Base-by-base conservation (phyloP, 2,888 invertebrate species). In the Plagodis dolabraria region DNA sequence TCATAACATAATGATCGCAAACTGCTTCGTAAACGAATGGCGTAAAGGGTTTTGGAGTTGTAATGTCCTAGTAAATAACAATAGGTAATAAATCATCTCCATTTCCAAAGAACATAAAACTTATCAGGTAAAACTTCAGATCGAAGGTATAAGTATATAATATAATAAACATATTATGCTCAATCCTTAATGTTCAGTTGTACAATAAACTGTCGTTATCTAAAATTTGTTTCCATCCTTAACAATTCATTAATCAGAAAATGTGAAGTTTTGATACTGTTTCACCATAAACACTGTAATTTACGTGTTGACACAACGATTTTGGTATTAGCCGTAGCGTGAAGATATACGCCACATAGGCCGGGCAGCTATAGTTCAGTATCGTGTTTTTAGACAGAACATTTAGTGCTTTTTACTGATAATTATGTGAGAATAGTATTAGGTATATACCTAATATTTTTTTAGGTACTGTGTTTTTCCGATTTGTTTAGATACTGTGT, bases 261-360 rank as follows among this genome's bases (percentile, higher is more conserved):
- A 11, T 5, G 6, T 44, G 55, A 10, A 56, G 63, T 62, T 70
- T 49, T 63, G 55, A 46, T 57, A 53, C 54, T 63, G 55, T 43
- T 2, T 10, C 5, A 5, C 9, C 35, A 49, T 46, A 44, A n/a
- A 47, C 22, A 22, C 12, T 48, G 51, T 71, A 63, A 53, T 57
- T 56, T 53, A 49, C 56, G 49, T 61, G 53, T 69, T 65, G 65
- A 65, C 63, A 60, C 53, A 34, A 46, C 47, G 53, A 57, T 40
- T 51, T 53, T 9, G 7, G 35, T 7, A 35, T 42, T 54, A 53
- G 42, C 11, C 43, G n/a, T 36, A 36, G 7, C 10, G 8, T 10
- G 40, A 40, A 10, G 5, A 11, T 53, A 50, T 34, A 10, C 38
- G 43, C 44, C 22, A 36, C 33, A 47, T 35, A 43, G n/a, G 44